These are phyloP conservation scores for Platichthys flesus DNA, from an alignment of 2,113 vertebrate species.

Conservation along the genomic window DNA sequence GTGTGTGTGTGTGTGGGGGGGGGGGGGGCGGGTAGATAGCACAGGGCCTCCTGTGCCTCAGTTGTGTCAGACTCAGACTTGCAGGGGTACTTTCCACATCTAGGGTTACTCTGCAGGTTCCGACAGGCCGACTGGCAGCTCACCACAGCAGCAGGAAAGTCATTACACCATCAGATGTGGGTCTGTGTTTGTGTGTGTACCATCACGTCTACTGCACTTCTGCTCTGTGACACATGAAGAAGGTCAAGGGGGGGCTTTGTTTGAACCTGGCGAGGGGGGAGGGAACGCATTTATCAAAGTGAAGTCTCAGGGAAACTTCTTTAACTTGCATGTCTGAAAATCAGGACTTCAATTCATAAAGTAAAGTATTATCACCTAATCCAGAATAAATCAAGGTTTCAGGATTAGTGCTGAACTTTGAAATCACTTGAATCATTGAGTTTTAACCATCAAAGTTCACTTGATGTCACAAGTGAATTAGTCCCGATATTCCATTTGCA, in stretches of 20 bases:
- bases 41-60: constrained; percentile 39
- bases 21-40: constrained; percentile 5
- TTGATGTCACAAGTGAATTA: background rate
- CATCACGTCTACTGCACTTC: constrained; percentile 43
- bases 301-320: background rate
- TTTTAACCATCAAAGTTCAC: background rate
- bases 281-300: background rate
- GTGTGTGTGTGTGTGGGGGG: constrained; percentile 9
- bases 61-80: constrained; percentile 57
- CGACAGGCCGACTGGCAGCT: constrained; percentile 71
- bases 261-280: constrained; percentile 33
- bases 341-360: too few relatives aligned
- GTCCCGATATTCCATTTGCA: background rate
- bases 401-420: background rate
- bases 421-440: background rate
- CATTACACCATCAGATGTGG: constrained; percentile 59
- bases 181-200: constrained; percentile 38
- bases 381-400: too few relatives aligned
- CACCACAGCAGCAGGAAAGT: constrained; percentile 68
- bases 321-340: background rate
- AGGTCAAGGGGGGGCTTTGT: constrained; percentile 22
- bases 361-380: too few relatives aligned
- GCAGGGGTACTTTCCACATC: constrained; percentile 80
- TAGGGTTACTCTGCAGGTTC: constrained; percentile 78
- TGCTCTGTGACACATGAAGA: constrained; percentile 62